Evolutionary conservation across 2,113 vertebrate genomes (phyloP).

Genomic region (Microcebus murinus): DNA sequence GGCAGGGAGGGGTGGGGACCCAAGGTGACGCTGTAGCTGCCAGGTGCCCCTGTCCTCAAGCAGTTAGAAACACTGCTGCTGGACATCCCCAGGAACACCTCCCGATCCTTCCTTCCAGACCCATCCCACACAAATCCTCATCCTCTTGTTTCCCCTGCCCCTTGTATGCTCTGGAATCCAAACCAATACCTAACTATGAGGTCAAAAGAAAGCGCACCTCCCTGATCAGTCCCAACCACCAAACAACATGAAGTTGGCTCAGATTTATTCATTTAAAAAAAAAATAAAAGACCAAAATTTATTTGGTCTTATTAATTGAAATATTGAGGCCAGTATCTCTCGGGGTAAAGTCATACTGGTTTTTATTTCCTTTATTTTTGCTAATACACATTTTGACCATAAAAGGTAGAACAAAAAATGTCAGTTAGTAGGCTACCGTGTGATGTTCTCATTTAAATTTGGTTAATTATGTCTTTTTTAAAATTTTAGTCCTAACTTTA

Average conservation of each 20-base stretch:
- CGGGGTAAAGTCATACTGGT: neutral
- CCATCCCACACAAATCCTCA: neutral
- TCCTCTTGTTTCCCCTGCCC: no score
- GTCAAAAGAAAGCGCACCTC: neutral
- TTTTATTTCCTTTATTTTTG: constrained; percentile 10
- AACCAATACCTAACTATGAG: neutral
- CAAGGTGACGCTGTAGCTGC: neutral
- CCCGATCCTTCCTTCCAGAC: neutral
- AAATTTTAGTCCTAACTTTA: neutral
- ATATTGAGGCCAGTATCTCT: neutral
- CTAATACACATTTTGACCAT: neutral
- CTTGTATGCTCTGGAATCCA: neutral
- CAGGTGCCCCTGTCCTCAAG: neutral
- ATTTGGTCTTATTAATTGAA: neutral
- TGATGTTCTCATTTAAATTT: neutral
- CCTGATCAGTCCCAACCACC: neutral
- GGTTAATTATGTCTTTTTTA: neutral
- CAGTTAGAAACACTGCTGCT: neutral
- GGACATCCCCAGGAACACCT: neutral
- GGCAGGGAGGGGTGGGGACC: neutral
- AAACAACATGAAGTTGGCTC: neutral
- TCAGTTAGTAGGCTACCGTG: neutral
- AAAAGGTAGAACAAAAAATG: neutral
- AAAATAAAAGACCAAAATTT: neutral
- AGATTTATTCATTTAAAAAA: neutral